phyloP scores from a whole-genome alignment of 2,113 vertebrate species.

The Deroptyus accipitrinus region DNA sequence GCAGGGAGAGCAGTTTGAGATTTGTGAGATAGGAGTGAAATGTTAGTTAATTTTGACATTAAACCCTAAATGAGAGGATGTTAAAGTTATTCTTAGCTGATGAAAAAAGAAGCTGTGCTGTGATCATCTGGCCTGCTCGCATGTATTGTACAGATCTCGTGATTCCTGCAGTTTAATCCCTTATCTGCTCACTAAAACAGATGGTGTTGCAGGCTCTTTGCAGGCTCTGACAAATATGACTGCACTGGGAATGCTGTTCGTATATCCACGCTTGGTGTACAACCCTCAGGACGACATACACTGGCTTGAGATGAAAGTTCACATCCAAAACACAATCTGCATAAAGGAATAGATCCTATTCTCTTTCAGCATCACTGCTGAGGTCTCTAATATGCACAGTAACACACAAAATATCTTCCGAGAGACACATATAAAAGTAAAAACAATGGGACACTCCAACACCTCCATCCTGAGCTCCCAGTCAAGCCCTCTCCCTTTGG shows the following conservation, averaged over 20 bases:
- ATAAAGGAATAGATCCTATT: not conserved
- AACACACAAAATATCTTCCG: not conserved
- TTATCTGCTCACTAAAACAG: conserved; percentile 26
- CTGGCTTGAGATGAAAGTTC: not conserved
- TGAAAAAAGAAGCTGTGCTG: not conserved
- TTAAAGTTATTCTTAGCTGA: conserved; percentile 27
- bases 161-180: conserved; percentile 32
- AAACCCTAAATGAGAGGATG: not conserved
- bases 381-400: not conserved
- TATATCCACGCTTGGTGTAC: not conserved
- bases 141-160: not conserved
- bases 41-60: not conserved
- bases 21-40: not conserved
- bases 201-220: conserved; percentile 48
- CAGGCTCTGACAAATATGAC: conserved; percentile 36
- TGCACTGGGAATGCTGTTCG: not conserved
- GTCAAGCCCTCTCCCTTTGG: not conserved
- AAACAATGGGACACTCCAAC: not conserved
- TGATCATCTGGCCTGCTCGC: not conserved
- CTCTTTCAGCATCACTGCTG: not conserved
- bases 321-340: not conserved
- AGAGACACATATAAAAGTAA: not conserved
- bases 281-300: not conserved
- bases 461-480: not conserved
- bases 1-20: not conserved